Evolutionary conservation across 2,797 vertebrate species (phyloP), one percentile per base, ranked within the genome.

Genomic region (Danionella dracula): DNA sequence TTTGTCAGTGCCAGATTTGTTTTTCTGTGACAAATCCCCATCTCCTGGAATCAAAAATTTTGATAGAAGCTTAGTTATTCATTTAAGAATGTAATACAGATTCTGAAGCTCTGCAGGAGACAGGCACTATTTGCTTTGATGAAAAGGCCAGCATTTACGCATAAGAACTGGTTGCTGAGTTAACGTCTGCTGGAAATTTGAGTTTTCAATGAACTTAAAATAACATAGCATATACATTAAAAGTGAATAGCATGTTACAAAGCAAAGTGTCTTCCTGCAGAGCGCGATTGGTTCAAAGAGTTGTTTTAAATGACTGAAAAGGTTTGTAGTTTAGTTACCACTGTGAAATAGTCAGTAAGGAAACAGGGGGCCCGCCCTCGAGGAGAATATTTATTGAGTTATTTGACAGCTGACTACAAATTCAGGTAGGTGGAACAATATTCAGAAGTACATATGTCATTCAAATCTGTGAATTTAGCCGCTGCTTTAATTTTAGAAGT

Each of bases 371-470:
- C 8, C 55, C 7, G 20, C 15, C 53, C 42, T 46, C 32, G 31
- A 46, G 42, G 29, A 32, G 5, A 19, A 56, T 56, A 66, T 66
- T 66, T 66, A 56, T 66, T 66, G 38, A 56, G 50, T 45, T 15
- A 27, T 11, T 46, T 60, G 59, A 41, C 51, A 44, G 41, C 15
- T 19, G 31, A 35, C 29, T 35, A 60, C 48, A 41, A 48, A 66
- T 11, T 46, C 41, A 29, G 42, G 37, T 5, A 1, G 16, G 11
- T 48, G 42, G 31, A 56, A 56, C 44, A 66, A 56, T 41, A 56
- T 15, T 41, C 41, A 56, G 42, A 37, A 66, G 56, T 66, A 15
- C 51, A 56, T 56, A 51, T 56, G 51, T 66, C 63, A 66, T 32
- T 56, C 4, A 20, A 29, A 56, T 66, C 51, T 56, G 16, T 56